A percentile compares a stretch with the other conserved stretches of the same genome.
Evolutionary conservation across 1,140 invertebrate species (phyloP).

Genomic region (Drosophila bocki): DNA sequence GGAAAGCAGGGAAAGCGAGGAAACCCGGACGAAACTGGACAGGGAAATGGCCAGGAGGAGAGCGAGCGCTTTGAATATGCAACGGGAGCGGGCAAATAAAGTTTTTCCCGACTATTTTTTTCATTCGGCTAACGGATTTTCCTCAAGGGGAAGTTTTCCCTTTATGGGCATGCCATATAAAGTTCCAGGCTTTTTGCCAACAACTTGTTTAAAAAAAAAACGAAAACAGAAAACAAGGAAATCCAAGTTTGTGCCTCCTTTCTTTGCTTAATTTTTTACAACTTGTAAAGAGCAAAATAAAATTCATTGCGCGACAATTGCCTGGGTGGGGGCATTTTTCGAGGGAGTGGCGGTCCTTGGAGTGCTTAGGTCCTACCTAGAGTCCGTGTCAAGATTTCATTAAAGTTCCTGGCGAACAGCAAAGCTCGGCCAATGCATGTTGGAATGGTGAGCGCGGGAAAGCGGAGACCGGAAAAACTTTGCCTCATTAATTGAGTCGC

Average conservation of each 20-base stretch:
- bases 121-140: slow-evolving; percentile 62
- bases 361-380: slow-evolving; percentile 21
- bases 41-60: slow-evolving; percentile 13
- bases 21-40: slow-evolving; percentile 29
- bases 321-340: slow-evolving; percentile 9
- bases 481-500: slow-evolving; percentile 79
- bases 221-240: slow-evolving; percentile 25
- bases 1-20: slow-evolving; percentile 4
- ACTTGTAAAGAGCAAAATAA: slow-evolving; percentile 74
- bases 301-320: slow-evolving; percentile 80
- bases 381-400: slow-evolving; percentile 79
- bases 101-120: slow-evolving; percentile 52
- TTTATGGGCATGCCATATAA: slow-evolving; percentile 55
- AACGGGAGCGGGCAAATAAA: slow-evolving; percentile 55
- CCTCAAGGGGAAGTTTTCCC: slow-evolving; percentile 52
- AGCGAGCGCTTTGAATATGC: slow-evolving; percentile 71
- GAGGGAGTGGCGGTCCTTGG: neutral
- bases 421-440: slow-evolving; percentile 67
- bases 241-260: slow-evolving; percentile 42
- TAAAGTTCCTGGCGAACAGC: slow-evolving; percentile 61
- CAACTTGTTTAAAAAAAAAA: slow-evolving; percentile 68
- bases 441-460: slow-evolving; percentile 10
- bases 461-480: slow-evolving; percentile 54
- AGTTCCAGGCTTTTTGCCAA: slow-evolving; percentile 72
- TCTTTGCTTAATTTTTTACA: slow-evolving; percentile 49